Base-by-base conservation (phyloP, 1,140 invertebrate species). In the Pseudobourletiella spinata region DNA sequence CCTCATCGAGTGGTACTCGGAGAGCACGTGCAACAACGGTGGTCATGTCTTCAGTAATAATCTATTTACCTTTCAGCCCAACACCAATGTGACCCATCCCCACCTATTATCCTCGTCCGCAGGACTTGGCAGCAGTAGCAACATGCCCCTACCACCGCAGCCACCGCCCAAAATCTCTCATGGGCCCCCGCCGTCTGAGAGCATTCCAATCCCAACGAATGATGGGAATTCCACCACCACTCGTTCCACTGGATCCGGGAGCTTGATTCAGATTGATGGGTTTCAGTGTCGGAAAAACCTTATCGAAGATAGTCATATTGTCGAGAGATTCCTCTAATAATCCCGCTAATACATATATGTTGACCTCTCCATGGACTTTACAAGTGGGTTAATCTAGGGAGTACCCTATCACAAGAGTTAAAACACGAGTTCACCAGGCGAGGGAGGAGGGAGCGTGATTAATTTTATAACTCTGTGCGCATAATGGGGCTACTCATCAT, bases 1-100 rank as follows among this genome's bases (percentile, higher is more conserved):
- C 30, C 57, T 69, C 16, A 61, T 69, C 25, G 68, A 69, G 58
- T 69, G 68, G 68, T 69, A 69, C 57, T 69, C 68, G 16, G 61
- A 69, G 39, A 64, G 44, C 20, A 54, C 30, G n/a, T 22, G 32
- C 18, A 46, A 26, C 25, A 55, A 35, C 15, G 43, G 32, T 29
- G 64, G 56, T 43, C 68, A 66, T 39, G 57, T 69, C 42, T 66
- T 64, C 48, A 42, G 59, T 11, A 66, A 66, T 50, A 56, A 66
- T 59, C 46, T 66, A 22, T 65, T 61, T 44, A 65, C 67, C 25
- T 69, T 69, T 61, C 52, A 66, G 54, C 22, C 55, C n/a, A 58
- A 62, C 26, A 15, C 44, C 22, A 39, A 39, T 39, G 18, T 14
- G 6, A 46, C 22, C 22, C 8, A 14, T 8, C 44, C n/a, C 39